Evolutionary conservation across 2,113 vertebrate species (phyloP), one percentile per base, ranked within the genome.

Genomic region (Steatornis caripensis): DNA sequence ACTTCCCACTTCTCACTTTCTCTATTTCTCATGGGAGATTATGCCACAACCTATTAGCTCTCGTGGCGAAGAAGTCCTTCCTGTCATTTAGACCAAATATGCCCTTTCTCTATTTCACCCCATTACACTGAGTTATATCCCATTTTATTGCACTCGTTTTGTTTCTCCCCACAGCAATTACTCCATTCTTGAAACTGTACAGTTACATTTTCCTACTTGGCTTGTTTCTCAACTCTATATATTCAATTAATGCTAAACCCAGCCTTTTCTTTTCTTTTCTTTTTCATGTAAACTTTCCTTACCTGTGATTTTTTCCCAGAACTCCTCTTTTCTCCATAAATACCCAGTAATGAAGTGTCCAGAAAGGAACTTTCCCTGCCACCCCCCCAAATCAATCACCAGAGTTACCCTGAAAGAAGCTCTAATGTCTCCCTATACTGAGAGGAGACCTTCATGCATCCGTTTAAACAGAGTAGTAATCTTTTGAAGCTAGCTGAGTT

Each of bases 21-120:
- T 57, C 70, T 32, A 3, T 82, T 89, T 94, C 95, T 87, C 89
- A 72, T 36, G 89, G 89, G 93, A 96, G 87, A 93, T 89, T 82
- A 91, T 91, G 89, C 94, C 91, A 95, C 80, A 96, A 85, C 87
- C 93, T 93, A 68, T 93, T 93, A 95, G 77, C 53, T 91, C 89
- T 61, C 1, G 1, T 45, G 65, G 89, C 8, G 0, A 84, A 83
- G 70, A 65, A 70, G 81, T 72, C 69, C 53, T 84, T 84, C 70
- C 66, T 79, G 70, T 76, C 89, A 89, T 53, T 82, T 61, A 93
- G 53, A 64, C 65, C 70, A 95, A 95, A 91, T 72, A 93, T 77
- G 66, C 30, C 91, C 89, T 89, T 96, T 89, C 91, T 94, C 69
- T n/a, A n/a, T 71, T 94, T 92, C 89, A 96, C 79, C 90, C 58